phyloP scores from a whole-genome alignment of 2,113 vertebrate species.

The Dasyprocta punctata region DNA sequence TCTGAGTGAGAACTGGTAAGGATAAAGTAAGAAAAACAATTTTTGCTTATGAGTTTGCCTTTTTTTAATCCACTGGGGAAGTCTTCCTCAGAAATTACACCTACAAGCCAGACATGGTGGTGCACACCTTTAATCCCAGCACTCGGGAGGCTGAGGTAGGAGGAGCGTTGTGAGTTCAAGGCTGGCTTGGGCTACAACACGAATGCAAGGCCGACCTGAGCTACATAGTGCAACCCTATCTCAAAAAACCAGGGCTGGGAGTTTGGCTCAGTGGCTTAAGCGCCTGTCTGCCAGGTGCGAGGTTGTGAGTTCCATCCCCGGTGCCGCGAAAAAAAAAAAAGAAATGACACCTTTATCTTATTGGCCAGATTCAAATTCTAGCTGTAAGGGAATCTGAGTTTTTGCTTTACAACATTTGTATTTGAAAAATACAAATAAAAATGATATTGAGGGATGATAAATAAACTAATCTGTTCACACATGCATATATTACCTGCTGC shows the following conservation, averaged over 20 bases:
- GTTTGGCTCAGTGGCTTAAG: too few species aligned
- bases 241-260: too few species aligned
- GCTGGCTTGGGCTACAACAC: too few species aligned
- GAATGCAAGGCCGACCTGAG: too few species aligned
- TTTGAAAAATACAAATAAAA: slow-evolving; percentile 4
- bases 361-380: background rate
- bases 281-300: too few species aligned
- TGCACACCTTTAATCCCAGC: too few species aligned
- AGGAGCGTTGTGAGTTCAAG: too few species aligned
- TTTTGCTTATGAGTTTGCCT: background rate
- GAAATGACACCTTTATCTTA: background rate
- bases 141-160: too few species aligned
- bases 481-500: background rate
- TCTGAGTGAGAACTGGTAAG: background rate
- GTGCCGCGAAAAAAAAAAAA: too few species aligned
- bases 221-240: too few species aligned
- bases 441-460: background rate
- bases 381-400: background rate
- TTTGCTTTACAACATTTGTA: slow-evolving; percentile 1
- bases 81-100: background rate
- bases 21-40: background rate
- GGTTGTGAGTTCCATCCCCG: too few species aligned
- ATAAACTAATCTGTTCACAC: background rate
- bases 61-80: background rate
- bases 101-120: too few species aligned